These are phyloP conservation scores for Sesia apiformis DNA, from an alignment of 2,888 invertebrate genomes.

Conservation along the genomic window DNA sequence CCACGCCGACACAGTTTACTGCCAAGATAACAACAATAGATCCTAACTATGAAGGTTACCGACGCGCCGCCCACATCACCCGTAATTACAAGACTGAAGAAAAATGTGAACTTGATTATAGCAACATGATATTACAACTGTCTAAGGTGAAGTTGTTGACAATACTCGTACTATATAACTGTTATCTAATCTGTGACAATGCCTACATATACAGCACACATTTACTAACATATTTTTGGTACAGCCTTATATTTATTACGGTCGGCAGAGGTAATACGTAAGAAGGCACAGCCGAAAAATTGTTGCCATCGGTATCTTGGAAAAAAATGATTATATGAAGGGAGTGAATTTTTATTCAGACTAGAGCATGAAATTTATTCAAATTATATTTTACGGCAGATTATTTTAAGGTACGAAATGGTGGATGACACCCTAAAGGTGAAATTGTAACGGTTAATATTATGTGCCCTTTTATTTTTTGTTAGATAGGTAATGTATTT, in stretches of 20 bases:
- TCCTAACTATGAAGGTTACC: conserved; percentile 13
- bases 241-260: too few species aligned
- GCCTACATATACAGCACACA: too few species aligned
- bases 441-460: background rate
- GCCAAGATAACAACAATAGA: conserved; percentile 27
- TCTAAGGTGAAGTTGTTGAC: too few species aligned
- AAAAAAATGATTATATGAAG: conserved; percentile 24
- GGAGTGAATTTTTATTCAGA: conserved; percentile 28
- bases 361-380: conserved; percentile 38
- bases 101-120: background rate
- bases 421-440: conserved; percentile 3
- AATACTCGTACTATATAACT: too few species aligned
- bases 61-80: conserved; percentile 4
- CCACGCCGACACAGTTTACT: conserved; percentile 1
- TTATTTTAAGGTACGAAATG: conserved; percentile 23
- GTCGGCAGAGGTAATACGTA: background rate
- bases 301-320: conserved; percentile 16
- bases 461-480: background rate
- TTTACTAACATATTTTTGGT: too few species aligned
- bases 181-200: too few species aligned
- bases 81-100: background rate
- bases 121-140: background rate
- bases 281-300: background rate
- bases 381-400: conserved; percentile 41
- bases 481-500: background rate